A percentile compares a stretch with the other conserved stretches of the same genome.
Evolutionary conservation across 2,113 vertebrate species (phyloP).

Genomic region (Nicator chloris): DNA sequence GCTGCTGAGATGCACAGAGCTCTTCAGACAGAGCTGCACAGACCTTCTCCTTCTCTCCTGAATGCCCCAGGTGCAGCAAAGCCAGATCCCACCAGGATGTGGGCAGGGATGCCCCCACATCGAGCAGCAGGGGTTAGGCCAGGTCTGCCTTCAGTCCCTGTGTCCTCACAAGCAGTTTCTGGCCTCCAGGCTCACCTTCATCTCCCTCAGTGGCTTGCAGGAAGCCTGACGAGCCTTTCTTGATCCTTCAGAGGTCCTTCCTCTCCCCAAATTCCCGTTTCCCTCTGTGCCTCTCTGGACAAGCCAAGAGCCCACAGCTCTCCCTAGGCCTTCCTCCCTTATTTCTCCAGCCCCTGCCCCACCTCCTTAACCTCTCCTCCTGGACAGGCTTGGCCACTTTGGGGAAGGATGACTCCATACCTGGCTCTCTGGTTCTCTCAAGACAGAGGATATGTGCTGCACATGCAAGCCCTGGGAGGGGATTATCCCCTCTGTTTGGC

Average conservation of each 20-base stretch:
- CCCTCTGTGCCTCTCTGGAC: not conserved
- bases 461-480: not conserved
- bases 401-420: not conserved
- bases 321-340: not conserved
- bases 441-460: not conserved
- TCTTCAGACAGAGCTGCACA: not conserved
- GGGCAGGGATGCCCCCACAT: not conserved
- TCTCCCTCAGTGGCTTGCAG: not conserved
- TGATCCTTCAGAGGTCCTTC: not conserved
- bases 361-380: not conserved
- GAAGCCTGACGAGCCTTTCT: not conserved
- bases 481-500: not conserved
- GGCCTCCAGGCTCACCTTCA: not conserved
- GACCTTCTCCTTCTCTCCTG: not conserved
- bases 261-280: not conserved
- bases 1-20: not conserved
- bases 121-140: no score
- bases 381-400: not conserved
- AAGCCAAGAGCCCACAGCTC: not conserved
- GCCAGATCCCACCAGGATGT: not conserved
- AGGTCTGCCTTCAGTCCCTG: not conserved
- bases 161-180: not conserved
- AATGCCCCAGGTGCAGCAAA: not conserved
- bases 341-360: not conserved
- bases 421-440: accelerated